These are phyloP conservation scores for Sebastes vulpes DNA, from an alignment of 2,797 vertebrate species.

Conservation along the genomic window DNA sequence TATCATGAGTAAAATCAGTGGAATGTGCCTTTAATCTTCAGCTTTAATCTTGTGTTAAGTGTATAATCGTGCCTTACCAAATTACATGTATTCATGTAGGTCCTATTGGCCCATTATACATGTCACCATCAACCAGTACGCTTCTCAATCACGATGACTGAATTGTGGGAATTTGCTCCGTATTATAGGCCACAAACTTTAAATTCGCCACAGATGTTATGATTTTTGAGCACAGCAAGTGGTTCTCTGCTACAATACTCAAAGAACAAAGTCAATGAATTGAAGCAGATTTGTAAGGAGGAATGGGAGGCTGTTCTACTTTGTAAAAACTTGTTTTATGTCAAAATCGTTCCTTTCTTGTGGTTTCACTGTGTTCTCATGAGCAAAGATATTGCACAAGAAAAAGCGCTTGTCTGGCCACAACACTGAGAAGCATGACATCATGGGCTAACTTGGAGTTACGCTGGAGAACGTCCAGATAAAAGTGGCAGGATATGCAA, in stretches of 20 bases:
- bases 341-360: conserved; percentile 44
- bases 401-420: conserved; percentile 39
- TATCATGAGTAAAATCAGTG: neutral
- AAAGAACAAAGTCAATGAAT: conserved; percentile 45
- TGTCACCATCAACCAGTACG: conserved; percentile 32
- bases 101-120: neutral
- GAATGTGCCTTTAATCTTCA: neutral
- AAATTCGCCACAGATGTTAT: conserved; percentile 51
- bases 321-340: conserved; percentile 44
- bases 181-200: conserved; percentile 45
- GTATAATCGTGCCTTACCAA: neutral
- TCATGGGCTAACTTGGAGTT: conserved; percentile 51
- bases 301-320: conserved; percentile 38
- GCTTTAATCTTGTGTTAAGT: neutral
- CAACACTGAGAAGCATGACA: conserved; percentile 51
- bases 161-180: conserved; percentile 47
- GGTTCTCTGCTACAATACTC: conserved; percentile 28
- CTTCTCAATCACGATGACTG: conserved; percentile 58
- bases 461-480: conserved; percentile 67
- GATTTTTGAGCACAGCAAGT: conserved; percentile 12
- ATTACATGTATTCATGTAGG: neutral
- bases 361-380: conserved; percentile 45
- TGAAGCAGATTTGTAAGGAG: conserved; percentile 62
- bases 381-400: conserved; percentile 21
- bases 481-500: conserved; percentile 67